Percentiles rank a stretch among this genome's conserved stretches.
Conservation (phyloP, 2,113 vertebrate species). For the Macquaria australasica region DNA sequence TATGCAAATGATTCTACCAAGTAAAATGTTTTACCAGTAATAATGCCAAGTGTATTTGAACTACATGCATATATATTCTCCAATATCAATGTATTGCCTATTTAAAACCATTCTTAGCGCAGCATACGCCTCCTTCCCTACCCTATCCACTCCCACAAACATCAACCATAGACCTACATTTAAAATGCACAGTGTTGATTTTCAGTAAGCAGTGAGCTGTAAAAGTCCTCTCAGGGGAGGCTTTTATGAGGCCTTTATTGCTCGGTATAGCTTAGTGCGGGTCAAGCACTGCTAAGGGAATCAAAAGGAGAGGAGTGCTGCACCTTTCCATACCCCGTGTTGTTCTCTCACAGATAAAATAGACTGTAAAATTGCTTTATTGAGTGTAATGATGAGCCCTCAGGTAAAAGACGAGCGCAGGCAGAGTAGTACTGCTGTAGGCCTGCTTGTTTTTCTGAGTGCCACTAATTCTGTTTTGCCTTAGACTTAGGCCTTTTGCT, state of each 20-base stretch:
- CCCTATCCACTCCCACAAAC: constrained; percentile 38
- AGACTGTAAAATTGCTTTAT: constrained; percentile 86
- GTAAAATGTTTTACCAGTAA: not conserved
- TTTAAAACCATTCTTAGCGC: not conserved
- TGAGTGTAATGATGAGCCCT: constrained; percentile 82
- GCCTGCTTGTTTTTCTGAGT: constrained; percentile 60
- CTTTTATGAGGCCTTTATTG: constrained; percentile 78
- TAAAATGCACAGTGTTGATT: constrained; percentile 81
- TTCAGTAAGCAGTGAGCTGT: constrained; percentile 76
- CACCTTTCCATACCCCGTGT: constrained; percentile 62
- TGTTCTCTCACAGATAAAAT: constrained; percentile 77
- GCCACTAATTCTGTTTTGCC: constrained; percentile 42
- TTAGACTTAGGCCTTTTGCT: constrained; percentile 42
- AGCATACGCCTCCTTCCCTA: not conserved
- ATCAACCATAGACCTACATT: constrained; percentile 63
- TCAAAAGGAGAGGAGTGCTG: constrained; percentile 64
- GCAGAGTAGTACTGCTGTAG: constrained; percentile 42
- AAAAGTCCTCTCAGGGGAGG: constrained; percentile 76
- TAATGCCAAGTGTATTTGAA: not conserved
- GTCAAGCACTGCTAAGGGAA: constrained; percentile 74
- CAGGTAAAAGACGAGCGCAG: constrained; percentile 63
- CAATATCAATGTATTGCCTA: not conserved
- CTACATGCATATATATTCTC: not conserved
- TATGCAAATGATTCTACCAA: not conserved
- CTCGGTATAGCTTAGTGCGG: constrained; percentile 66